Conservation (phyloP, 2,797 vertebrate genomes). For the Falco columbarius region DNA sequence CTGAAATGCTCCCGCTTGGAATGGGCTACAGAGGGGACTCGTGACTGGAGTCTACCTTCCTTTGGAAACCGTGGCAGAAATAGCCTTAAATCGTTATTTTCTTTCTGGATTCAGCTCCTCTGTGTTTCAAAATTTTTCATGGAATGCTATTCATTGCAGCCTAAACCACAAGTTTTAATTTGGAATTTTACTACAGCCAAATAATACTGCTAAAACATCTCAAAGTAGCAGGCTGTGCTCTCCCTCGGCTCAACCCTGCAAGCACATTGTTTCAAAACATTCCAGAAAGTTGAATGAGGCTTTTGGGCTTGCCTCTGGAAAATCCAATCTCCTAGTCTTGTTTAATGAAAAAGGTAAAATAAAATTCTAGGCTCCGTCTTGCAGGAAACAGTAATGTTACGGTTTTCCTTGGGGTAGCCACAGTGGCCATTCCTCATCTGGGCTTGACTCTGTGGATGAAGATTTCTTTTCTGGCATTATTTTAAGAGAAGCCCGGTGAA, state of each 20-base stretch:
- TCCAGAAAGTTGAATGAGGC: constrained; percentile 8
- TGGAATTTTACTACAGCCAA: constrained; percentile 60
- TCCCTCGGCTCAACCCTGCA: background rate
- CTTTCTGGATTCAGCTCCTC: constrained; percentile 9
- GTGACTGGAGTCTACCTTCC: background rate
- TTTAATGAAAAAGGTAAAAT: constrained; percentile 13
- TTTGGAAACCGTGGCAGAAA: background rate
- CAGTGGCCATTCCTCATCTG: background rate
- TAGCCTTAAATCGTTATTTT: background rate
- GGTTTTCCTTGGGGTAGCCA: background rate
- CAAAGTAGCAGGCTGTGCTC: background rate
- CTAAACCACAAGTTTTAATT: constrained; percentile 63
- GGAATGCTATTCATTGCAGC: background rate
- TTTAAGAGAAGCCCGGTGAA: background rate
- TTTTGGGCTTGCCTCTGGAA: constrained; percentile 21
- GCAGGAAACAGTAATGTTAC: fast-evolving
- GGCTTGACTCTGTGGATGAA: background rate
- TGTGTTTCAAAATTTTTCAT: background rate
- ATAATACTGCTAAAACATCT: background rate
- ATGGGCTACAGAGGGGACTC: background rate
- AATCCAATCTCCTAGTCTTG: background rate
- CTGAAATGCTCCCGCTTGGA: background rate
- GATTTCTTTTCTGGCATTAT: background rate
- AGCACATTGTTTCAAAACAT: constrained; percentile 37
- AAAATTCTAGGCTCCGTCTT: background rate